Percentiles rank a stretch among this genome's conserved stretches.
phyloP scores from a whole-genome alignment of 2,888 invertebrate species.

The Anaspis maculata region DNA sequence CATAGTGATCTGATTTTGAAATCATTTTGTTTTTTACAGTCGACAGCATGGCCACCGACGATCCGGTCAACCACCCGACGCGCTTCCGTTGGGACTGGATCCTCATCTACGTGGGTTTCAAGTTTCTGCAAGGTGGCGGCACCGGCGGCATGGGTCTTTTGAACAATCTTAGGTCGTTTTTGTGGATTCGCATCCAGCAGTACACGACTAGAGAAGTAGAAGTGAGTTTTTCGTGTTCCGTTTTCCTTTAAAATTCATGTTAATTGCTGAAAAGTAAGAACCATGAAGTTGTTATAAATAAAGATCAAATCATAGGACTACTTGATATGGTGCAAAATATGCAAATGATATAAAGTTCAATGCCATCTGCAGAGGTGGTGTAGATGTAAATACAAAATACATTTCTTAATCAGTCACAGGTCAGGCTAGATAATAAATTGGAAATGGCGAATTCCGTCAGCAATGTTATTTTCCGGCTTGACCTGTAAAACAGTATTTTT shows the following conservation, averaged over 20 bases:
- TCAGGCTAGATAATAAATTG: too few relatives aligned
- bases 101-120: slow-evolving; percentile 74
- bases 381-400: too few relatives aligned
- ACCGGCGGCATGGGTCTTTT: slow-evolving; percentile 87
- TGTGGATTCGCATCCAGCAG: slow-evolving; percentile 95
- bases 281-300: too few relatives aligned
- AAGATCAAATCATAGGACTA: too few relatives aligned
- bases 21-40: slow-evolving; percentile 48
- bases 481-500: too few relatives aligned
- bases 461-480: too few relatives aligned
- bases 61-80: slow-evolving; percentile 5
- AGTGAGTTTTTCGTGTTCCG: slow-evolving; percentile 46
- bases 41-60: slow-evolving; percentile 60
- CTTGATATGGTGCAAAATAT: too few relatives aligned
- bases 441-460: too few relatives aligned
- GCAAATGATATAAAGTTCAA: too few relatives aligned
- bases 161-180: slow-evolving; percentile 81
- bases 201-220: slow-evolving; percentile 91
- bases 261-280: too few relatives aligned
- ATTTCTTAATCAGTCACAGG: too few relatives aligned
- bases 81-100: slow-evolving; percentile 86
- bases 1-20: neutral
- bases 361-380: too few relatives aligned
- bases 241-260: neutral
- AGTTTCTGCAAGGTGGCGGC: slow-evolving; percentile 93